Evolutionary conservation across 2,888 invertebrate genomes (phyloP).

Genomic region (Cecidostiba fungosa): DNA sequence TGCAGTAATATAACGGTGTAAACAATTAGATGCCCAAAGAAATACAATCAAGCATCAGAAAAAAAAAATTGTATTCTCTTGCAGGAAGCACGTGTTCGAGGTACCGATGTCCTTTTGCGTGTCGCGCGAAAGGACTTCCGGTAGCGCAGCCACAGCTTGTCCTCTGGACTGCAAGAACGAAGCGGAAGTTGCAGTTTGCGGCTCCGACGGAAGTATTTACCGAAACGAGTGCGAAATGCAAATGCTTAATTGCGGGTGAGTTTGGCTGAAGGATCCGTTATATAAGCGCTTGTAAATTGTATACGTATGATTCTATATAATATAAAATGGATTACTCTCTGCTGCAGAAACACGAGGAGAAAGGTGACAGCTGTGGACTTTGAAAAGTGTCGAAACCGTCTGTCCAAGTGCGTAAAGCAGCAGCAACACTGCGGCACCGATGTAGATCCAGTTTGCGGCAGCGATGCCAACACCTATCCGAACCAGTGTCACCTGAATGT

Average conservation of each 20-base stretch:
- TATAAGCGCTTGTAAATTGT: background rate
- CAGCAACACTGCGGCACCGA: slow-evolving; percentile 86
- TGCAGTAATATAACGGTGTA: too few species aligned
- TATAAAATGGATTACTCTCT: background rate
- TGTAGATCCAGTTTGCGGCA: slow-evolving; percentile 92
- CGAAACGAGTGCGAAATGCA: slow-evolving; percentile 93
- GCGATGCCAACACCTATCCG: slow-evolving; percentile 92
- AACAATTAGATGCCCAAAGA: too few species aligned
- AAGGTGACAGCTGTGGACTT: slow-evolving; percentile 87
- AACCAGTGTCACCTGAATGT: slow-evolving; percentile 92
- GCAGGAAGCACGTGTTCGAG: slow-evolving; percentile 94
- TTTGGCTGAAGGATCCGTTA: slow-evolving; percentile 55
- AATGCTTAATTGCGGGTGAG: slow-evolving; percentile 94
- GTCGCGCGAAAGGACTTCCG: slow-evolving; percentile 88
- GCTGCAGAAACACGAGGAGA: slow-evolving; percentile 79
- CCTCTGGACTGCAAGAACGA: slow-evolving; percentile 89
- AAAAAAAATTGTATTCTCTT: background rate
- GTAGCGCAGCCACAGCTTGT: slow-evolving; percentile 84
- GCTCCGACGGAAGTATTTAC: slow-evolving; percentile 94
- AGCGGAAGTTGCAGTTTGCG: slow-evolving; percentile 89
- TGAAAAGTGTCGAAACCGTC: slow-evolving; percentile 89
- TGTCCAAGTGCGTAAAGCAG: slow-evolving; percentile 89
- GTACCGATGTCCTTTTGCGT: slow-evolving; percentile 95
- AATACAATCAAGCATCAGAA: too few species aligned
- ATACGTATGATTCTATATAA: background rate